These are phyloP conservation scores for Petroica traversi DNA, from an alignment of 2,113 vertebrate species.

Conservation along the genomic window DNA sequence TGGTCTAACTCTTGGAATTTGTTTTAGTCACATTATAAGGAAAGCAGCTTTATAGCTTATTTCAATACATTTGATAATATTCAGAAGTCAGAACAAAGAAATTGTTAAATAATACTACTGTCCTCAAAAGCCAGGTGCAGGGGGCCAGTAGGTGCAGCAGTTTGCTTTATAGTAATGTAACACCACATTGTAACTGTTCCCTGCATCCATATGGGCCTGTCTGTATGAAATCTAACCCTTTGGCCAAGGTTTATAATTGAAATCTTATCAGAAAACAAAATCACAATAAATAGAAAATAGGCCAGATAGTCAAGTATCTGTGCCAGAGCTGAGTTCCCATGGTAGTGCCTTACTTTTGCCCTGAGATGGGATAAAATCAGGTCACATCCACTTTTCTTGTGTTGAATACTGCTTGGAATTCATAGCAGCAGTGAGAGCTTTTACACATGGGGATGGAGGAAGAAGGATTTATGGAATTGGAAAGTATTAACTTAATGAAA, in stretches of 20 bases:
- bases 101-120: background rate
- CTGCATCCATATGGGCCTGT: background rate
- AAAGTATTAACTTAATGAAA: slow-evolving; percentile 58
- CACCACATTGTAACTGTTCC: background rate
- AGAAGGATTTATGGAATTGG: slow-evolving; percentile 42
- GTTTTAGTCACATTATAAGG: background rate
- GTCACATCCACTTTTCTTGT: background rate
- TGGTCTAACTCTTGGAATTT: background rate
- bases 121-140: background rate
- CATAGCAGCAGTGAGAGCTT: background rate
- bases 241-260: background rate
- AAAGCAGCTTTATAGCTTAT: background rate
- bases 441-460: slow-evolving; percentile 18
- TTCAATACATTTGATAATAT: background rate
- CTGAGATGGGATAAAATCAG: slow-evolving; percentile 9
- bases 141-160: background rate
- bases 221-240: background rate
- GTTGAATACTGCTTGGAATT: slow-evolving; percentile 47
- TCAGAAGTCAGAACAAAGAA: background rate
- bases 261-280: background rate
- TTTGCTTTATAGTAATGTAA: background rate
- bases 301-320: background rate
- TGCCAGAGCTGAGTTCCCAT: background rate
- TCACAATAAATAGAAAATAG: background rate
- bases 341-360: background rate